These are phyloP conservation scores for Axea sp. DNA, from an alignment of 2,888 invertebrate genomes.

Conservation along the genomic window DNA sequence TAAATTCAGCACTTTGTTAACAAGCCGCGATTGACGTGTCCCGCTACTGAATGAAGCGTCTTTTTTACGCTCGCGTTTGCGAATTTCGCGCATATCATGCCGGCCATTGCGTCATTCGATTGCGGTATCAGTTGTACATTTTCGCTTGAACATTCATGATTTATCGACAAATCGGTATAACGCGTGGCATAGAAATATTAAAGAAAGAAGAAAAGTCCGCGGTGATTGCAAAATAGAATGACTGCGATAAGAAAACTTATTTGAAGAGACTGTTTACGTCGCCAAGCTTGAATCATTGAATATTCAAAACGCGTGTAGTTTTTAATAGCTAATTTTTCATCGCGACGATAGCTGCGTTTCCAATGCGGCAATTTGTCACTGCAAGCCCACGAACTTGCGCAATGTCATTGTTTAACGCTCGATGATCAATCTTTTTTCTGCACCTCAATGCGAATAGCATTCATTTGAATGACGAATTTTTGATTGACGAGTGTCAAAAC, in stretches of 20 bases:
- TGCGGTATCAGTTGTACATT: no score
- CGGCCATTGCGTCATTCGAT: not conserved
- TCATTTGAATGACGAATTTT: slow-evolving; percentile 3
- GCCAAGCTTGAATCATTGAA: slow-evolving; percentile 20
- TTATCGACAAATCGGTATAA: no score
- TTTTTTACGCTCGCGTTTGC: slow-evolving; percentile 22
- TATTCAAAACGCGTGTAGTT: slow-evolving; percentile 44
- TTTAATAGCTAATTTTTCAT: slow-evolving; percentile 54
- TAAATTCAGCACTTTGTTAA: not conserved
- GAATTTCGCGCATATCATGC: slow-evolving; percentile 13
- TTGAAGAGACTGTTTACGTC: slow-evolving; percentile 23
- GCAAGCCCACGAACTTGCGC: slow-evolving; percentile 43
- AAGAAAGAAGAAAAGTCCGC: not conserved
- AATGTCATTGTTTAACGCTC: slow-evolving; percentile 39
- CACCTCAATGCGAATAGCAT: not conserved
- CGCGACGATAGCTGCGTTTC: slow-evolving; percentile 27
- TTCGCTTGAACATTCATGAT: no score
- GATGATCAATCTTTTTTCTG: slow-evolving; percentile 19
- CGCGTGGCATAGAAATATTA: no score
- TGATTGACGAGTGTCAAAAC: slow-evolving; percentile 8
- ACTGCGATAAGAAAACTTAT: slow-evolving; percentile 25
- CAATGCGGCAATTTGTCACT: slow-evolving; percentile 44
- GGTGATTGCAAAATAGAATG: not conserved
- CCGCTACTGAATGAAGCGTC: not conserved
- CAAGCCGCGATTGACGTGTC: no score